Percentiles rank a stretch among this genome's conserved stretches.
phyloP scores from a whole-genome alignment of 1,140 invertebrate genomes.

The Araneus ventricosus region DNA sequence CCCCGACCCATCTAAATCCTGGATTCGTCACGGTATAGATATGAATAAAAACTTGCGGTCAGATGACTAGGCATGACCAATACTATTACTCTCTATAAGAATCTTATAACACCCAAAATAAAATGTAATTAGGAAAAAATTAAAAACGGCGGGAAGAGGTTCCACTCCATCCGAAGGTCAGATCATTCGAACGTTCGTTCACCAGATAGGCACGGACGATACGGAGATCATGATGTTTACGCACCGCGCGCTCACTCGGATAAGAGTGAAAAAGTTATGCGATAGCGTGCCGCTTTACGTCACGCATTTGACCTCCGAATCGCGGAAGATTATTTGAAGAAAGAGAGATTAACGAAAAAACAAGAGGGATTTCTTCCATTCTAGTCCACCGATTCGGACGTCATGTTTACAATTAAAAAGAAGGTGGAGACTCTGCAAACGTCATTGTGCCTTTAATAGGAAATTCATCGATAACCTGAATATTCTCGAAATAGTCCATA shows the following conservation, averaged over 20 bases:
- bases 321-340: not conserved
- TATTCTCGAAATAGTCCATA: no score
- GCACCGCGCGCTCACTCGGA: not conserved
- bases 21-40: no score
- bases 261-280: not conserved
- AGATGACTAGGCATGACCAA: no score
- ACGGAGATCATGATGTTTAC: not conserved
- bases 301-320: not conserved
- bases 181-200: not conserved
- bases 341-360: not conserved
- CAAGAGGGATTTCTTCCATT: not conserved
- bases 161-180: not conserved
- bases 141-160: not conserved
- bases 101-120: not conserved
- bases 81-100: no score
- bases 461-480: no score
- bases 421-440: not conserved
- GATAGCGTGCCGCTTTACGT: not conserved
- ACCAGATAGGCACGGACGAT: not conserved
- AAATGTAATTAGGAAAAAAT: not conserved
- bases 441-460: no score
- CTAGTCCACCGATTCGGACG: not conserved
- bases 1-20: no score
- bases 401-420: not conserved
- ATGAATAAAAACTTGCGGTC: no score